Base-by-base conservation (phyloP, 2,888 invertebrate species). In the Brenthis daphne region DNA sequence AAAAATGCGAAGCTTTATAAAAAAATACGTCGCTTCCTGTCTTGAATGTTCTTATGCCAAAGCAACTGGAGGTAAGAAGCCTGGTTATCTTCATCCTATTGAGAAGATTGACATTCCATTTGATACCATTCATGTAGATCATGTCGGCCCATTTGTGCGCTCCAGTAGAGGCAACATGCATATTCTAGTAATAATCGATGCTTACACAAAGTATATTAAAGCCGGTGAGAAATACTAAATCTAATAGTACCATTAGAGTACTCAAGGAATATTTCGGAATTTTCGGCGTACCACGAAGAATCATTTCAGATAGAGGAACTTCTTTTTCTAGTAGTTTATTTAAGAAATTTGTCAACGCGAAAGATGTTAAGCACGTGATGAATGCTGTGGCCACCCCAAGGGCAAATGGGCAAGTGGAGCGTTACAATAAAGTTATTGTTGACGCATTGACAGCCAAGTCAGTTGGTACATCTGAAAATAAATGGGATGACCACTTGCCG, bases 401-500 rank as follows among this genome's bases (percentile, higher is more conserved):
- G 3, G 76, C 77, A 0, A 77, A 77, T 51, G 77, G 77, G 11
- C 76, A 77, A 64, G 74, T 75, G 11, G 77, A 77, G 54, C 60
- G 76, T 1, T 73, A 63, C 33, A 75, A 75, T 20, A 53, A 71
- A n/a, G 65, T 66, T 0, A 68, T 72, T 37, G 51, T 71, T 12
- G 66, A 65, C 12, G 66, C 70, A 14, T 60, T 72, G 20, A 57
- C 65, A 12, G 56, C 68, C 0, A 56, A 56, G 13, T 56, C 24
- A 6, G 6, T 24, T 1, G 55, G 29, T 29, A 56, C 20, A 1
- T n/a, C 8, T 29, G 55, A 56, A 20, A 56, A 29, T 20, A 56
- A 56, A 24, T 56, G 55, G 55, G 55, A 56, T 29, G 55, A 56
- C 55, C 29, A 24, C 24, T 6, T 56, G 29, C 55, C 55, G 24